Evolutionary conservation across 2,888 invertebrate genomes (phyloP).

Genomic region (Onthophagus sagittarius): DNA sequence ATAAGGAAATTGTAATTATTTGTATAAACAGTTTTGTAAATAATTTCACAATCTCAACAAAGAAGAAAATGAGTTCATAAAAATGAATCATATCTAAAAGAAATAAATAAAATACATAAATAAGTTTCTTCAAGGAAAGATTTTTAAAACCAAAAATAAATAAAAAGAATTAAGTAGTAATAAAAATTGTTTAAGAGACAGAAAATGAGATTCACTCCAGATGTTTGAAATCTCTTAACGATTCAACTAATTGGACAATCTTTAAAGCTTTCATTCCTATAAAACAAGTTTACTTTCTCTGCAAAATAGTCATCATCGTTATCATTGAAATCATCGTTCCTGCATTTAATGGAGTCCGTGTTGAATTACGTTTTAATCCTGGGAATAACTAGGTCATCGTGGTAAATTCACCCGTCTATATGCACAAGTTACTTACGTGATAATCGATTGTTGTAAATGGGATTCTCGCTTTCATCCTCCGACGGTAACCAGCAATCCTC

Average conservation of each 20-base stretch:
- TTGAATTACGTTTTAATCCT: too few relatives aligned
- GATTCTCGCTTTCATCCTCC: constrained; percentile 46
- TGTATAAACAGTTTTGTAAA: too few relatives aligned
- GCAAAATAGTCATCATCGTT: not conserved
- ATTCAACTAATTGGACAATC: not conserved
- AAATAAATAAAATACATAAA: too few relatives aligned
- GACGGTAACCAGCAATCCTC: constrained; percentile 42
- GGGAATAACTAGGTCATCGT: too few relatives aligned
- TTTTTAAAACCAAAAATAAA: not conserved
- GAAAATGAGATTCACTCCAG: not conserved
- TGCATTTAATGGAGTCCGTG: too few relatives aligned
- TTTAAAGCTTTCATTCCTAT: not conserved
- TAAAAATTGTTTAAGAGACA: too few relatives aligned
- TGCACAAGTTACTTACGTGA: constrained; percentile 45
- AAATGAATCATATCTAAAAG: too few relatives aligned
- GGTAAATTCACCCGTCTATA: not conserved
- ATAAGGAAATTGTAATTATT: too few relatives aligned
- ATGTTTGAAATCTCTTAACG: not conserved
- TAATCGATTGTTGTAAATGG: constrained; percentile 49
- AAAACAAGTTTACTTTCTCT: not conserved
- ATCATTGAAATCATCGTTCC: not conserved
- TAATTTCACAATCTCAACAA: too few relatives aligned
- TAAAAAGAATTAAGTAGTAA: not conserved
- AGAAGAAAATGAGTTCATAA: too few relatives aligned
- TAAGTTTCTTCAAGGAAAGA: too few relatives aligned